Percentiles rank a stretch among this genome's conserved stretches.
These are phyloP conservation scores for Apamea sordens DNA, from an alignment of 2,888 invertebrate species.

Conservation along the genomic window DNA sequence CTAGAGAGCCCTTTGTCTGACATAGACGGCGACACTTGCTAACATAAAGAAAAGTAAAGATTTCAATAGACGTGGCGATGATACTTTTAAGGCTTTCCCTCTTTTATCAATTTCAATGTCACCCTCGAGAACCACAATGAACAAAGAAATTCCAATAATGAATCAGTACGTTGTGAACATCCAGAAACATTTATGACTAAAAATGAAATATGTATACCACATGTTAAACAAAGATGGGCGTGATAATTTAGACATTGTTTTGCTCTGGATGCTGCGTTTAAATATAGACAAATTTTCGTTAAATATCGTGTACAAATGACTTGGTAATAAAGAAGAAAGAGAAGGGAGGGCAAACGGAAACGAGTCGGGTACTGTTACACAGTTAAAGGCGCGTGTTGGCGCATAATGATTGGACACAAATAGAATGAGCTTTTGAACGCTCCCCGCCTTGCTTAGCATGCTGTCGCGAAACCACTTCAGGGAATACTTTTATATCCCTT, in stretches of 20 bases:
- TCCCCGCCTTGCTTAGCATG: conserved; percentile 79
- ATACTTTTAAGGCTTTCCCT: conserved; percentile 24
- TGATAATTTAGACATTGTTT: conserved; percentile 70
- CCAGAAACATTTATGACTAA: conserved; percentile 26
- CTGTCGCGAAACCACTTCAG: conserved; percentile 85
- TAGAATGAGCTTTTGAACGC: conserved; percentile 83
- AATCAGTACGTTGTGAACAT: conserved; percentile 15
- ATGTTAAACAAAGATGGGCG: conserved; percentile 51
- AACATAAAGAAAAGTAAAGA: conserved; percentile 41
- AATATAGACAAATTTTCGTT: conserved; percentile 74
- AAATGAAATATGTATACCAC: conserved; percentile 40
- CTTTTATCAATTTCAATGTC: conserved; percentile 27
- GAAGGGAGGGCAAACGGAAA: conserved; percentile 85
- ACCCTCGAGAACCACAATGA: conserved; percentile 13
- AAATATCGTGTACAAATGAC: conserved; percentile 80
- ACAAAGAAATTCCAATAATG: conserved; percentile 28
- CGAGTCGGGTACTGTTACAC: conserved; percentile 86
- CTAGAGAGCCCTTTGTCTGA: conserved; percentile 42
- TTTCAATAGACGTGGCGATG: conserved; percentile 20
- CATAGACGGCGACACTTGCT: conserved; percentile 20
- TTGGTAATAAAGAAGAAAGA: conserved; percentile 79
- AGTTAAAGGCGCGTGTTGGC: conserved; percentile 86
- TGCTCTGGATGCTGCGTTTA: conserved; percentile 61
- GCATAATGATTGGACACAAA: conserved; percentile 88
- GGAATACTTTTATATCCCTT: conserved; percentile 81